Conservation (phyloP, 2,113 vertebrate species). For the Saimiri boliviensis region DNA sequence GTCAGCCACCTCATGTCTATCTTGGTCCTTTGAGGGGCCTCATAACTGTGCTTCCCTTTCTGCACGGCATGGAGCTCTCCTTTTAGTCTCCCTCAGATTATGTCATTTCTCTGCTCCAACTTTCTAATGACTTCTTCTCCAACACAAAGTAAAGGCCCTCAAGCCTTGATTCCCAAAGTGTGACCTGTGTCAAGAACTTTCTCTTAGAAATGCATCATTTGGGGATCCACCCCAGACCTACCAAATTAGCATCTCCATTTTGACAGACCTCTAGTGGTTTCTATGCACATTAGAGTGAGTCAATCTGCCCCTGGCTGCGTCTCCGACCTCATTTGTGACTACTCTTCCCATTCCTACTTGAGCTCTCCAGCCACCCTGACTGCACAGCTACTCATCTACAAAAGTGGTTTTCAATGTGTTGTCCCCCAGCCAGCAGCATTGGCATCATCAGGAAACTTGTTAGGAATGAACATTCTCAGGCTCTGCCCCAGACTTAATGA, state of each 20-base stretch:
- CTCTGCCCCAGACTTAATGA: neutral
- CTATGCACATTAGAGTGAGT: neutral
- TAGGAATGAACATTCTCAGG: neutral
- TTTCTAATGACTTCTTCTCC: neutral
- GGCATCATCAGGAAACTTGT: neutral
- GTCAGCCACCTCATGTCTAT: neutral
- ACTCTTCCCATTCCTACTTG: accelerated
- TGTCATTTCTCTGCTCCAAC: neutral
- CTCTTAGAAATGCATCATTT: neutral
- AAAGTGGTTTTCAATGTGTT: neutral
- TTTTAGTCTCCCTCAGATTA: neutral
- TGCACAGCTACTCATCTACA: neutral
- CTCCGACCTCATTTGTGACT: neutral
- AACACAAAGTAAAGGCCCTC: neutral
- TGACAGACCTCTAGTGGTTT: neutral
- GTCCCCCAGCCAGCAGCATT: neutral
- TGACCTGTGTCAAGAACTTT: neutral
- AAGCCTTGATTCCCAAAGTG: neutral
- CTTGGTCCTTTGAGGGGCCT: neutral
- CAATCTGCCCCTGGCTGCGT: neutral
- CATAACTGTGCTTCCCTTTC: neutral
- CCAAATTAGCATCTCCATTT: neutral
- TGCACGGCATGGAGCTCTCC: neutral
- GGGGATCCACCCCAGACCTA: neutral
- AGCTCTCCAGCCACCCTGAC: too few species aligned